These are phyloP conservation scores for Gymnocypris eckloni DNA, from an alignment of 2,797 vertebrate species.

Conservation along the genomic window DNA sequence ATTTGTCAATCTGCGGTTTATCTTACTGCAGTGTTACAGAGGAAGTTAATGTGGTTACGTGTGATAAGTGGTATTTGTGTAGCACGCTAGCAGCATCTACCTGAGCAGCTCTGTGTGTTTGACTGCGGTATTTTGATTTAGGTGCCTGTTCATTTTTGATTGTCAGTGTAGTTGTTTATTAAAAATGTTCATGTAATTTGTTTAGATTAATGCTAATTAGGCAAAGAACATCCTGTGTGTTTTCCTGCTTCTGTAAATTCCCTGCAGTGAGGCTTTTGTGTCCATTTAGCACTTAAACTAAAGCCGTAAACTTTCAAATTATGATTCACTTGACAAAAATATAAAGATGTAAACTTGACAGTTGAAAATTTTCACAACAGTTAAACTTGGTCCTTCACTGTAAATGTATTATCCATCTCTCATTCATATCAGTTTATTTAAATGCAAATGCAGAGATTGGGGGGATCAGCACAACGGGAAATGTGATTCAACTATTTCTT, in stretches of 20 bases:
- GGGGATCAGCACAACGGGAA: conserved; percentile 53
- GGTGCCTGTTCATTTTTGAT: neutral
- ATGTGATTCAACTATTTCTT: conserved; percentile 71
- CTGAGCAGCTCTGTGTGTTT: neutral
- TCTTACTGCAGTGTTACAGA: conserved; percentile 1
- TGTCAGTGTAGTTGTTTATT: too few species aligned
- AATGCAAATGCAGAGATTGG: conserved; percentile 72
- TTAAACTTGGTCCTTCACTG: neutral
- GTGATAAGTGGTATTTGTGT: neutral
- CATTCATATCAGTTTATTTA: conserved; percentile 61
- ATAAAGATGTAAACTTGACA: neutral
- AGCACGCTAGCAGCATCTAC: neutral
- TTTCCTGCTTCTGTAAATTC: neutral
- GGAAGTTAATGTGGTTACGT: neutral
- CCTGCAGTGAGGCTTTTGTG: neutral
- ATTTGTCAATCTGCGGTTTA: conserved; percentile 13
- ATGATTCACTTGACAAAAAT: neutral
- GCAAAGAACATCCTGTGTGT: conserved; percentile 9
- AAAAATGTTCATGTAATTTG: neutral
- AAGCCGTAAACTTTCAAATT: neutral
- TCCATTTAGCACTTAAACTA: neutral
- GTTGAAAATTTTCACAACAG: neutral
- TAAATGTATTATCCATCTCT: neutral
- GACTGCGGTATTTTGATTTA: neutral
- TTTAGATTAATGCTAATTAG: neutral